A percentile compares a stretch with the other conserved stretches of the same genome.
These are phyloP conservation scores for Spheniscus mendiculus DNA, from an alignment of 2,113 vertebrate genomes.

Conservation along the genomic window DNA sequence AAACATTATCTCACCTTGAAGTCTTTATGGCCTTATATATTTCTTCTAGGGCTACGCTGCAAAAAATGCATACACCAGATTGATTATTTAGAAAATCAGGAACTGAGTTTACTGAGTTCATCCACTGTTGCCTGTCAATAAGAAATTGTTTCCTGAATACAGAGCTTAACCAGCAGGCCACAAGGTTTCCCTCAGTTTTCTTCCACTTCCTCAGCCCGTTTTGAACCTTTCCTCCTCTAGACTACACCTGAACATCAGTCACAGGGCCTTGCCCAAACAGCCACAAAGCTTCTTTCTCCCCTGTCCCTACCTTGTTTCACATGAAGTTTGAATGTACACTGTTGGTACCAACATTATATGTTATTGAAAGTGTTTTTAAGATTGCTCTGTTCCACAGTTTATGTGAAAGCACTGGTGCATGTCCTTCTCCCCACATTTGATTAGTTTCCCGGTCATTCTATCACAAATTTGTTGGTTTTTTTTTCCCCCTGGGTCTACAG, in stretches of 20 bases:
- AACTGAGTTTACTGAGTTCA: neutral
- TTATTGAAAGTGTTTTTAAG: neutral
- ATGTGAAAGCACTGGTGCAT: accelerated
- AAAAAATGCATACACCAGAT: neutral
- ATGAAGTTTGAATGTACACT: neutral
- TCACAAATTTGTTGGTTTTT: neutral
- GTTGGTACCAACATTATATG: neutral
- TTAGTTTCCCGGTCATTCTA: neutral
- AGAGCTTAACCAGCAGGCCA: neutral
- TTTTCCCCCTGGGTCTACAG: neutral
- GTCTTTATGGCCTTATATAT: neutral
- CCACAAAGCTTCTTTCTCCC: neutral
- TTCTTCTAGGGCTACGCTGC: neutral
- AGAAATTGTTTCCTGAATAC: neutral
- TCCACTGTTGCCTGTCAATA: neutral
- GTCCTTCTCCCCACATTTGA: neutral
- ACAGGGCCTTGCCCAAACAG: neutral
- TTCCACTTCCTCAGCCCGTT: neutral
- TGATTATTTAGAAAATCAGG: neutral
- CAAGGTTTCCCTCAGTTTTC: neutral
- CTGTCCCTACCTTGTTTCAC: neutral
- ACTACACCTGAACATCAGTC: neutral
- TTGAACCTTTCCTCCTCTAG: neutral
- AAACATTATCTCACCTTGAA: neutral
- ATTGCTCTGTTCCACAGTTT: neutral